A percentile compares a stretch with the other conserved stretches of the same genome.
These are phyloP conservation scores for Ridgeia piscesae DNA, from an alignment of 1,140 invertebrate genomes.

Conservation along the genomic window DNA sequence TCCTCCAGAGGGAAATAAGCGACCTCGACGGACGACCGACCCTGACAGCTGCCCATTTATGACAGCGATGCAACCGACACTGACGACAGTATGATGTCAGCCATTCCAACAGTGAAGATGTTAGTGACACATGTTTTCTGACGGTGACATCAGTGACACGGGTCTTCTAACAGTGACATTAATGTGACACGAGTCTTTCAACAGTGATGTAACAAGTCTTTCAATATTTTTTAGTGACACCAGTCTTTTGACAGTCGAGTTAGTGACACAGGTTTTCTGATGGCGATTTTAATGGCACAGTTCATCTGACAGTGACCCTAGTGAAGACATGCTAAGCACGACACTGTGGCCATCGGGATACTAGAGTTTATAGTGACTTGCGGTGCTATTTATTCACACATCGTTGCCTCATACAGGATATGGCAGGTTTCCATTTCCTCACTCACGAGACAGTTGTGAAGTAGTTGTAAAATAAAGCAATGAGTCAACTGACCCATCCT, in stretches of 20 bases:
- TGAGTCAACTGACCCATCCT: background rate
- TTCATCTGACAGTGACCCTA: no score
- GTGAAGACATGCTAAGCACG: background rate
- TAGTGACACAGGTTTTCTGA: background rate
- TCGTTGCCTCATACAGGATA: background rate
- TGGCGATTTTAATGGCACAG: background rate
- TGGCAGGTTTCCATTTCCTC: background rate
- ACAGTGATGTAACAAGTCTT: no score
- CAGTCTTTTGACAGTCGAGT: no score
- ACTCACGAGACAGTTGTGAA: background rate
- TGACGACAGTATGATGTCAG: background rate
- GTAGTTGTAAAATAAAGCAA: background rate
- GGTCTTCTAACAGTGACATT: no score
- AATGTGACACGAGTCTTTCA: no score
- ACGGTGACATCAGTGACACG: no score
- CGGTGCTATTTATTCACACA: background rate
- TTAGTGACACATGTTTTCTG: no score
- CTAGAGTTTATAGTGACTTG: background rate
- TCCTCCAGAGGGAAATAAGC: background rate
- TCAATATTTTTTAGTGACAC: no score
- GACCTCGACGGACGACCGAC: background rate
- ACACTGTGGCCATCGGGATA: background rate
- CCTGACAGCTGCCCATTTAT: constrained; percentile 3
- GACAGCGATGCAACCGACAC: background rate
- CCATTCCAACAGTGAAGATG: background rate